Conservation (phyloP, 2,113 vertebrate genomes). For the Prionailurus viverrinus region DNA sequence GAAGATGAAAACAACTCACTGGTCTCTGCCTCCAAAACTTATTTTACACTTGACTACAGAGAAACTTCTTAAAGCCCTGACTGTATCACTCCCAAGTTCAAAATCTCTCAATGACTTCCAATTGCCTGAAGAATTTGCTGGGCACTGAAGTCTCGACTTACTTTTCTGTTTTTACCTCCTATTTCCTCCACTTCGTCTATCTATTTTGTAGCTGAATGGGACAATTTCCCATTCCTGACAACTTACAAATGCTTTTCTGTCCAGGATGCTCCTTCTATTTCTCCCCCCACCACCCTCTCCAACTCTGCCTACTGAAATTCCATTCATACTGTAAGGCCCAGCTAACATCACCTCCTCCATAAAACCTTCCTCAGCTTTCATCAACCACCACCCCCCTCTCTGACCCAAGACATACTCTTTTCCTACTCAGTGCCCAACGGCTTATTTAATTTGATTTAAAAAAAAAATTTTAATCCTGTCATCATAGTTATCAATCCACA, state of each 20-base stretch:
- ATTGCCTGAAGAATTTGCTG: background rate
- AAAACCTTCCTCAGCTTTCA: background rate
- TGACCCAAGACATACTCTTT: background rate
- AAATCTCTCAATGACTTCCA: background rate
- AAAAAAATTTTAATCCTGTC: background rate
- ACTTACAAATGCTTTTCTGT: background rate
- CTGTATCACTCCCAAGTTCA: background rate
- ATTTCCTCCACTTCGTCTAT: background rate
- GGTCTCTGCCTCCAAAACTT: background rate
- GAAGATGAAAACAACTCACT: background rate
- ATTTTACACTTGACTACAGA: background rate
- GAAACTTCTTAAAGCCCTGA: slow-evolving; percentile 22
- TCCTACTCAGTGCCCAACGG: background rate
- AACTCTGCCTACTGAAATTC: background rate
- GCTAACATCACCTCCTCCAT: background rate
- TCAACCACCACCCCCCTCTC: background rate
- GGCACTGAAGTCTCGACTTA: background rate
- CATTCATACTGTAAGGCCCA: background rate
- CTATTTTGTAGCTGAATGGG: background rate
- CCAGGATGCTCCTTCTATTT: background rate
- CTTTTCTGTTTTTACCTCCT: background rate
- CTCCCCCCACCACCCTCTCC: background rate
- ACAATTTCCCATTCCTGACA: background rate
- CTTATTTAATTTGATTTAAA: background rate
- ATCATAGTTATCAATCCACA: slow-evolving; percentile 1